Base-by-base conservation (phyloP, 2,888 invertebrate species). In the Lacanobia wlatinum region DNA sequence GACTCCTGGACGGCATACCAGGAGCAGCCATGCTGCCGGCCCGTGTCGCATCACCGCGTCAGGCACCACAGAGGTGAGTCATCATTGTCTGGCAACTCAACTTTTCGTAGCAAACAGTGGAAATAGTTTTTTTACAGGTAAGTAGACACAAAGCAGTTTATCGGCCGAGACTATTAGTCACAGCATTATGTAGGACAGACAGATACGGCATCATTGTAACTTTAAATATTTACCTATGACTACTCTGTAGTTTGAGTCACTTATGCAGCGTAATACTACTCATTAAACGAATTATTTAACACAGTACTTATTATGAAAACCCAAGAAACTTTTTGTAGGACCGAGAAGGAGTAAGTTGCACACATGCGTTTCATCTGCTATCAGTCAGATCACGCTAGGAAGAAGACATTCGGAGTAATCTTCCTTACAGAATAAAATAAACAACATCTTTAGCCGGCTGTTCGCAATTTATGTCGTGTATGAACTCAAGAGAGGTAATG, bases 1-100 rank as follows among this genome's bases (percentile, higher is more conserved):
- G 97, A 97, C 94, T 97, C 97, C 87, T 97, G 97, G 97, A 97
- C 97, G 59, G 96, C 97, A 87, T 97, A 96, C 91, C 97, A 97
- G 94, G 97, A 97, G 93, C 97, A 97, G 90, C 97, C 97, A 59
- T 97, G 97, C 90, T 97, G 97, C 92, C 95, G 97, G 71, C 96
- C 97, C 56, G 95, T 94, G 71, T 93, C 96, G 73, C 97, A 97
- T 89, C 96, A 96, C 84, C 97, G 97, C 73, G 96, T 97, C 78
- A 92, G 97, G 78, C 97, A 97, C 90, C 97, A 97, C 84, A 96
- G 97, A 97, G 97, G 97, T 96, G 88, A 93, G 94, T 91, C 88
- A 90, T 75, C 16, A 28, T 55, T 72, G 10, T 59, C 65, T 59
- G 18, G 43, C 28, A 69, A 18, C n/a, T 64, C 18, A 73, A 70